Evolutionary conservation across 23 tunicate species (phyloP).

Genomic region (Pegea sp.): DNA sequence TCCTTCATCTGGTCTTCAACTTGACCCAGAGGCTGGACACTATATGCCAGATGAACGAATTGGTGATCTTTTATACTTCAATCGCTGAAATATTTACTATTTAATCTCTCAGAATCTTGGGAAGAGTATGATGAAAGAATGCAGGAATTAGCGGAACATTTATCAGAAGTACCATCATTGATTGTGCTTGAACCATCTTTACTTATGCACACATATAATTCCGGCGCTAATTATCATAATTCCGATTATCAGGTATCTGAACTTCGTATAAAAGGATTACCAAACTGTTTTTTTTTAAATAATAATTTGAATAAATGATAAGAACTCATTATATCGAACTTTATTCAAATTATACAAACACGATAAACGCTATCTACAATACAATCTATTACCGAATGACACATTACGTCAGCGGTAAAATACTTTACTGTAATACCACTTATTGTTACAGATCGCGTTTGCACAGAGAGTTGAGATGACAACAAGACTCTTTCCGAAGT

Average conservation of each 20-base stretch:
- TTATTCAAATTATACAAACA: not conserved
- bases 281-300: not conserved
- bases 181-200: constrained; percentile 91
- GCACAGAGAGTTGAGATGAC: constrained; percentile 44
- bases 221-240: constrained; percentile 34
- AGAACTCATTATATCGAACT: not conserved
- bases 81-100: not conserved
- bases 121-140: constrained; percentile 71
- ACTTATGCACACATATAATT: constrained; percentile 89
- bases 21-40: constrained; percentile 95
- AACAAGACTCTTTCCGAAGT: constrained; percentile 28
- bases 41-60: constrained; percentile 94
- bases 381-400: too few relatives aligned
- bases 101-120: constrained; percentile 39
- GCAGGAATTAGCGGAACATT: constrained; percentile 39
- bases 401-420: too few relatives aligned
- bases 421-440: too few relatives aligned
- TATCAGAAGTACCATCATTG: constrained; percentile 52
- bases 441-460: constrained; percentile 34
- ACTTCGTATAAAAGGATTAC: not conserved
- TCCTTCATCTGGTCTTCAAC: constrained; percentile 66
- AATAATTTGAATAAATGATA: not conserved
- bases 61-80: constrained; percentile 14
- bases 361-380: not conserved
- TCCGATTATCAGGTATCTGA: constrained; percentile 44